Evolutionary conservation across 2,888 invertebrate species (phyloP), one percentile per base, ranked within the genome.

Genomic region (Oligia strigilis): DNA sequence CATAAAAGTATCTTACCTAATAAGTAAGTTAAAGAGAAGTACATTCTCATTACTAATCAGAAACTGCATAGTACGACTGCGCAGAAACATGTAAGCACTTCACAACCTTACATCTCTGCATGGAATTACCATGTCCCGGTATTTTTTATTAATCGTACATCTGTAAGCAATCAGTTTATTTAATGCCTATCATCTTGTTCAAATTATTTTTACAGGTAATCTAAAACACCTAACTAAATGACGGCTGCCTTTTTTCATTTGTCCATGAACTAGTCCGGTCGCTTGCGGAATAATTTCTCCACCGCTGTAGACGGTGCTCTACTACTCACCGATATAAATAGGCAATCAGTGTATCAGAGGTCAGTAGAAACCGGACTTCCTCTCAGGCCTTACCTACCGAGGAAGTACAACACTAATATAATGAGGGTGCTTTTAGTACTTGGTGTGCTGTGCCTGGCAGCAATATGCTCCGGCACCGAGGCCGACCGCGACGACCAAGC

Each of bases 221-320:
- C 66, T 75, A 62, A 75, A 87, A 79, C 69, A 89, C 69, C 72
- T 55, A 73, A 89, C 86, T 87, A 88, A 89, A 86, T 77, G 69
- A 64, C 73, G 67, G 65, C 66, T 70, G 71, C 46, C 70, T 93
- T 93, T 93, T 91, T 89, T 84, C 88, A 88, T 91, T 93, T 92
- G 96, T 92, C 97, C 96, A 90, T 97, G 96, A 96, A 96, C 94
- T 93, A 94, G 92, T 92, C 90, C 90, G 91, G 91, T 92, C 92
- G 91, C 93, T 97, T 97, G 96, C 96, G 95, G 95, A 95, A 97
- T 95, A 93, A 93, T 96, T 95, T 95, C 95, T 95, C 94, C 94
- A 94, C 90, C 93, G 93, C 90, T 82, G 84, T 85, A 89, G 91
- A 92, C 93, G 86, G 91, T 91, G 90, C 82, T 92, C 91, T 90